Evolutionary conservation across 2,888 invertebrate species (phyloP).

Genomic region (Polia nebulosa): DNA sequence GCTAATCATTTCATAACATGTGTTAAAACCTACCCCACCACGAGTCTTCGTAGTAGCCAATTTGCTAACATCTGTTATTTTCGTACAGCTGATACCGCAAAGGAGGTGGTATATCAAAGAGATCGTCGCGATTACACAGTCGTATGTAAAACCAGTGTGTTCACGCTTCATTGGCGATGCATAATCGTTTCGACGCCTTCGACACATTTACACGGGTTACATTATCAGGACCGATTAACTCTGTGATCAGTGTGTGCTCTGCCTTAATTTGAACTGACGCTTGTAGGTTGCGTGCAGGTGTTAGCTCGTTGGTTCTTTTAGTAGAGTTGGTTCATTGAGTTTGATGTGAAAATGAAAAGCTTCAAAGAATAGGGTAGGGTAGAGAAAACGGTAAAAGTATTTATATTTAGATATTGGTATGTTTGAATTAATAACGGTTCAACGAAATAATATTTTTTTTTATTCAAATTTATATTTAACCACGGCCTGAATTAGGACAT

Average conservation of each 20-base stretch:
- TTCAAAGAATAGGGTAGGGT: conserved; percentile 4
- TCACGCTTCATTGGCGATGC: conserved; percentile 53
- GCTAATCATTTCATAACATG: too few relatives aligned
- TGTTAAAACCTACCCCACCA: too few relatives aligned
- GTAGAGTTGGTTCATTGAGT: conserved; percentile 7
- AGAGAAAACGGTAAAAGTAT: too few relatives aligned
- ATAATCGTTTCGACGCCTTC: conserved; percentile 43
- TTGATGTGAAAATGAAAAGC: not conserved
- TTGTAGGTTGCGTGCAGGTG: not conserved
- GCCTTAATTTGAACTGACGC: conserved; percentile 26
- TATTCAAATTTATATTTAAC: too few relatives aligned
- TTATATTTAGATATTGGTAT: too few relatives aligned
- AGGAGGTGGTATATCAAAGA: conserved; percentile 1
- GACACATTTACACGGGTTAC: conserved; percentile 21
- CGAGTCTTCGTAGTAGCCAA: not conserved
- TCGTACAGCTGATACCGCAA: not conserved
- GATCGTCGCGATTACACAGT: conserved; percentile 45
- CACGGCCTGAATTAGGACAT: too few relatives aligned
- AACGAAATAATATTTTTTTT: too few relatives aligned
- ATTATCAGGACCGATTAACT: conserved; percentile 47
- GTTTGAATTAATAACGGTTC: too few relatives aligned
- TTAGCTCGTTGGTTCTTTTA: conserved; percentile 1
- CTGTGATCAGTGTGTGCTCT: conserved; percentile 35
- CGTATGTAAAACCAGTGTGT: conserved; percentile 53
- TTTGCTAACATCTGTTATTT: not conserved